Conservation (phyloP, 1,140 invertebrate genomes). For the Aphaenogaster ashmeadi region DNA sequence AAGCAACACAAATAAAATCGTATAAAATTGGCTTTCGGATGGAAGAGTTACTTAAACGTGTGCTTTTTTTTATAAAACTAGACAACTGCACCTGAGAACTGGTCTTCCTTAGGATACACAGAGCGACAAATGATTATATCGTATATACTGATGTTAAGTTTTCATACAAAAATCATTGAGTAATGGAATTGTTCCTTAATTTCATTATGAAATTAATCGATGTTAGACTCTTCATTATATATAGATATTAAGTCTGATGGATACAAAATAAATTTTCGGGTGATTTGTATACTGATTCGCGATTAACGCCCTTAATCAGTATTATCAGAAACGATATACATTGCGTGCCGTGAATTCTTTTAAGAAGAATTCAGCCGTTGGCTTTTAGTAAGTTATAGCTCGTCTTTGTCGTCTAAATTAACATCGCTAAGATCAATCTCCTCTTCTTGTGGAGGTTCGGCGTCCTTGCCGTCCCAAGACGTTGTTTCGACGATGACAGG, state of each 20-base stretch:
- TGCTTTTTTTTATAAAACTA: slow-evolving; percentile 52
- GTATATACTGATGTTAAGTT: background rate
- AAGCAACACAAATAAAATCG: slow-evolving; percentile 27
- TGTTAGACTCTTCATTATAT: slow-evolving; percentile 60
- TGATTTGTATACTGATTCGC: background rate
- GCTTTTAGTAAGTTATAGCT: slow-evolving; percentile 89
- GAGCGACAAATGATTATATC: slow-evolving; percentile 49
- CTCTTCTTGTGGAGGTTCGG: slow-evolving; percentile 95
- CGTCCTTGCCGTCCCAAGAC: slow-evolving; percentile 99
- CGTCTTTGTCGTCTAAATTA: slow-evolving; percentile 95
- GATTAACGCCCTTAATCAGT: slow-evolving; percentile 35
- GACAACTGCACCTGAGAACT: slow-evolving; percentile 62
- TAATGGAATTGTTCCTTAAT: slow-evolving; percentile 48
- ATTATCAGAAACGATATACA: slow-evolving; percentile 55
- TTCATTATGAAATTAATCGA: slow-evolving; percentile 27
- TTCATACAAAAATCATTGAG: slow-evolving; percentile 37
- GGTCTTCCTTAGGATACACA: slow-evolving; percentile 39
- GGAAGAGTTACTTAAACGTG: slow-evolving; percentile 63
- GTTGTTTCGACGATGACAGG: slow-evolving; percentile 92
- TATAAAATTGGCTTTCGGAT: slow-evolving; percentile 54
- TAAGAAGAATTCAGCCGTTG: slow-evolving; percentile 40
- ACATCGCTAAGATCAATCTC: slow-evolving; percentile 98
- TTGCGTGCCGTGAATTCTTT: slow-evolving; percentile 44
- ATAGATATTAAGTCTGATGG: slow-evolving; percentile 34
- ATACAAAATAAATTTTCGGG: slow-evolving; percentile 46